Evolutionary conservation across 2,113 vertebrate genomes (phyloP), one percentile per base, ranked within the genome.

Genomic region (Astatoreochromis straeleni): DNA sequence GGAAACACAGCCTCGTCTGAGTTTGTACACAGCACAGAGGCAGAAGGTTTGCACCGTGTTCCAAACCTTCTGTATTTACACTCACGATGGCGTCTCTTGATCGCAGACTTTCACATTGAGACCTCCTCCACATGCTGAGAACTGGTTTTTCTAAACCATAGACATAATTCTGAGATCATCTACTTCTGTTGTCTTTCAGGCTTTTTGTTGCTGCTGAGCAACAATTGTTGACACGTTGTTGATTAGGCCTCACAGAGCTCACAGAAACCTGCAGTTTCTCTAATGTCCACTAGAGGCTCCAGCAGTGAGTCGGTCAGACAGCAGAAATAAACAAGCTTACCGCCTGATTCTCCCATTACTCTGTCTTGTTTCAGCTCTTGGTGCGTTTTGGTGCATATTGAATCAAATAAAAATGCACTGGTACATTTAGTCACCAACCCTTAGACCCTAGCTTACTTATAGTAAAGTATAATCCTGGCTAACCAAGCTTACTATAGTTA

Each of bases 1-100:
- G 95, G 95, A 95, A 95, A 84, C 6, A 7, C 89, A 73, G 83
- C 85, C 82, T 89, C 19, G 82, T 91, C 87, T 91, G 80, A 87
- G 84, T 73, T 68, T n/a, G n/a, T 6, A 24, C 38, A 70, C 38
- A 70, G 38, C 7, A 26, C 35, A 70, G 65, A 42, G 21, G 38
- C 65, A 70, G n/a, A 70, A 0, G 38, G 5, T 26, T 73, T 73
- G 38, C 38, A 73, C 38, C 13, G 7, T 2, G 10, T 19, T 63
- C 16, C 9, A 63, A 33, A 11, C 31, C 31, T 19, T 63, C 58
- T 35, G n/a, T 40, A 4, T 70, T 73, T 45, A 42, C 14, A 45
- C 40, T 73, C 68, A 73, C 1, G 3, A 45, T 45, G 5, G 40
- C 9, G 2, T 45, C 68, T 45, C 40, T 45, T 0, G 68, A 73